Conservation (phyloP, 2,797 vertebrate species). For the Pseudotriccus pelzelni region DNA sequence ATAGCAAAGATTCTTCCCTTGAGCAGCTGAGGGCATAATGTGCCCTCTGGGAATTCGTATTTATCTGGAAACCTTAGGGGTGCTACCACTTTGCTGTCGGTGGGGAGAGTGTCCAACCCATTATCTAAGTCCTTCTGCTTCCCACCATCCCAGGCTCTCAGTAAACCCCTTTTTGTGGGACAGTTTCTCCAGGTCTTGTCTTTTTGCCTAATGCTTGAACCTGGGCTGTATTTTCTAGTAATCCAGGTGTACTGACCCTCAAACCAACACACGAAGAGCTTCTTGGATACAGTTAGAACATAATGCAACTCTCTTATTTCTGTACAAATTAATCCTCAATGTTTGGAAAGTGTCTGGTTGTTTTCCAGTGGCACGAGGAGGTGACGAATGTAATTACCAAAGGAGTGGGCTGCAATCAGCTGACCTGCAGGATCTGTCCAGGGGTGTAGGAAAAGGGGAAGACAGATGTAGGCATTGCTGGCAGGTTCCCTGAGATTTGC, state of each 20-base stretch:
- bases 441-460: not conserved
- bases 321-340: not conserved
- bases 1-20: not conserved
- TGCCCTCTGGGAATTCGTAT: not conserved
- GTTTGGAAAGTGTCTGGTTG: not conserved
- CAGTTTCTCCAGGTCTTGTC: not conserved
- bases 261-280: not conserved
- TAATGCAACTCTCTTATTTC: accelerated
- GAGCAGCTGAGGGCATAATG: not conserved
- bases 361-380: not conserved
- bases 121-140: not conserved
- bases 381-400: not conserved
- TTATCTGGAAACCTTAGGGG: not conserved
- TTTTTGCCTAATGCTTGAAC: not conserved
- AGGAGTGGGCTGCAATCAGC: not conserved
- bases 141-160: not conserved
- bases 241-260: not conserved
- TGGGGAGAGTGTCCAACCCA: not conserved
- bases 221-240: accelerated
- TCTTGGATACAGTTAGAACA: accelerated
- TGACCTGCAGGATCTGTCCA: not conserved
- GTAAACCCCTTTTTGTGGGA: not conserved
- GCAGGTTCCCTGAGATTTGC: not conserved
- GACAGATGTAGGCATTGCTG: not conserved
- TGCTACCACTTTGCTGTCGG: not conserved